Conservation (phyloP, 53 echinoderm and acorn worm genomes). For the Paracentrotus lividus region DNA sequence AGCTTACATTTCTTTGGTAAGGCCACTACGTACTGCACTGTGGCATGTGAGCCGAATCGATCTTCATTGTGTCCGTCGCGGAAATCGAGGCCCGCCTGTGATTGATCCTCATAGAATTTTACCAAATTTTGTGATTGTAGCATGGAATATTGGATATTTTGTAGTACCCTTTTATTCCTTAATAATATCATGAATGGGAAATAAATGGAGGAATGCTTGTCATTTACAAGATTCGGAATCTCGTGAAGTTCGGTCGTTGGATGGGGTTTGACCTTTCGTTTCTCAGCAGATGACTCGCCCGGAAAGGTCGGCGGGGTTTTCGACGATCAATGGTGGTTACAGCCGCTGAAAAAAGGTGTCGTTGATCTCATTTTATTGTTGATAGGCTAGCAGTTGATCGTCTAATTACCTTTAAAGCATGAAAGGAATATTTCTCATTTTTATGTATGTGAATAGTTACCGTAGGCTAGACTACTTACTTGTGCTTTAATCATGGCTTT, state of each 20-base stretch:
- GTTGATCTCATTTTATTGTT: no score
- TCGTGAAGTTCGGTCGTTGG: conserved; percentile 78
- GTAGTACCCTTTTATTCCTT: background rate
- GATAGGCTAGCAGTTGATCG: no score
- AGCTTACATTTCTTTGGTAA: no score
- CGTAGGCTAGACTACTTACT: no score
- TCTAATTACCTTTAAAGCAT: no score
- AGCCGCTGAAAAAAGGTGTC: conserved; percentile 81
- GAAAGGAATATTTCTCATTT: no score
- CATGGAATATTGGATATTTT: background rate
- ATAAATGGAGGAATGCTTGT: conserved; percentile 80
- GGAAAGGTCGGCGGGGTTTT: conserved; percentile 81
- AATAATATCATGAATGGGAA: background rate
- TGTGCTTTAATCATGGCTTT: no score
- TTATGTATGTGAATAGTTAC: no score
- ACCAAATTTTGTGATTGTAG: background rate
- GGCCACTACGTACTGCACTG: no score
- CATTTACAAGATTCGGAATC: conserved; percentile 82
- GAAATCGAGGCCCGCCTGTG: no score
- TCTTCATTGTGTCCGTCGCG: no score
- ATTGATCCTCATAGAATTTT: background rate
- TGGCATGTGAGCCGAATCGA: no score
- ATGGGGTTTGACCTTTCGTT: conserved; percentile 94
- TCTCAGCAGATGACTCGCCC: conserved; percentile 88
- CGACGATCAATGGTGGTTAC: conserved; percentile 80